Evolutionary conservation across 2,113 vertebrate species (phyloP).

Genomic region (Suricata suricatta): DNA sequence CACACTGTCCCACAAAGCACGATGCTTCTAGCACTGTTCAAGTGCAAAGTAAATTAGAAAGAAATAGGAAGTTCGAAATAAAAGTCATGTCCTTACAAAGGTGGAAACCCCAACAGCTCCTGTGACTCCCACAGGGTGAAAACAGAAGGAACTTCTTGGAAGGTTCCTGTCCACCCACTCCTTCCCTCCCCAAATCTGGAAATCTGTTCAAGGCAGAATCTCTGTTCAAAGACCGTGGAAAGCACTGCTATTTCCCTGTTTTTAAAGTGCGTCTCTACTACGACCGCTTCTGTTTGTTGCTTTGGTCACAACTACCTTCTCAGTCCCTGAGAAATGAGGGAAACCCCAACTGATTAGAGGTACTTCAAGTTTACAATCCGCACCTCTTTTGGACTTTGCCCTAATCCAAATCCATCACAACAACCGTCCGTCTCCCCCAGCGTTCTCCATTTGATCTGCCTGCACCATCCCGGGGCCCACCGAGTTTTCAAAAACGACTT

Average conservation of each 20-base stretch:
- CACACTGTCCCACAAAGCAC: not conserved
- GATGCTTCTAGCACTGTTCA: not conserved
- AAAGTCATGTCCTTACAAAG: not conserved
- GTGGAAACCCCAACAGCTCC: not conserved
- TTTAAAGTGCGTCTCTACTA: not conserved
- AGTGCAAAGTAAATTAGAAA: slow-evolving; percentile 31
- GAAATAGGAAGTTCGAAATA: slow-evolving; percentile 3
- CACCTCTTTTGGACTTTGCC: slow-evolving; percentile 52
- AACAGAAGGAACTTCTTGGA: not conserved
- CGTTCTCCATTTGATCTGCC: not conserved
- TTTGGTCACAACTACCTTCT: not conserved
- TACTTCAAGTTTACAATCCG: not conserved
- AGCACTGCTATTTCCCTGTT: not conserved
- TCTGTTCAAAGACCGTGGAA: not conserved
- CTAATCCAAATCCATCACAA: slow-evolving; percentile 12
- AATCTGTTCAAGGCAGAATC: not conserved
- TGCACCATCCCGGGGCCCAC: not conserved
- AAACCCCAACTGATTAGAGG: not conserved
- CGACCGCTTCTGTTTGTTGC: not conserved
- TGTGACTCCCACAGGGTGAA: not conserved
- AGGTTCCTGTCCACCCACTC: no score
- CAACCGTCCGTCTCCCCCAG: not conserved
- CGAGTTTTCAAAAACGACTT: not conserved
- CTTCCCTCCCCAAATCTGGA: not conserved
- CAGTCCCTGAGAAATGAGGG: not conserved